Evolutionary conservation across 2,797 vertebrate genomes (phyloP), one percentile per base, ranked within the genome.

Genomic region (Discoglossus pictus): DNA sequence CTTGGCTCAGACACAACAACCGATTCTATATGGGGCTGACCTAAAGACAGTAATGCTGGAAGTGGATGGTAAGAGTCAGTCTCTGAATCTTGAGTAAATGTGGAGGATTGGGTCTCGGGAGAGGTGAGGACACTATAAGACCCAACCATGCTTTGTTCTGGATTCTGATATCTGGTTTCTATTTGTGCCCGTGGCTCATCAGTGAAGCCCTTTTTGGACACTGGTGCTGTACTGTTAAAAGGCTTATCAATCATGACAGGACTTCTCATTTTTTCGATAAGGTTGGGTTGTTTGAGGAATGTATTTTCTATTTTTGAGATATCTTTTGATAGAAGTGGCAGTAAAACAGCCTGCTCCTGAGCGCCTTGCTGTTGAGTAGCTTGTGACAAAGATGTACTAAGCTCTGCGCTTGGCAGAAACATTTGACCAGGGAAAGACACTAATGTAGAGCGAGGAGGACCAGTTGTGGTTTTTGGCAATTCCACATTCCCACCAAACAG

Each of bases 41-140:
- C 36, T 17, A 42, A 47, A 18, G 34, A 46, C 12, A 77, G 71
- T 25, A 54, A 23, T 18, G 76, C 62, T 18, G 65, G 0, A 15
- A 74, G 68, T 4, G 0, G 24, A 27, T 64, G 11, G 38, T 50
- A 71, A 11, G 24, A 50, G 4, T 34, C 44, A 2, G 68, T 63
- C 1, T 36, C 62, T 18, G 68, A 23, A 23, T 64, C 61, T 10
- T 27, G 61, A 21, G 52, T 71, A 11, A 61, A 71, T 6, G 8
- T 4, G 9, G 52, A 64, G 17, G 68, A 71, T 20, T 56, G 51
- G 2, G 34, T 70, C 40, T 70, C 67, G 16, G 18, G 35, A 15
- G 17, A 15, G 1, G 27, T n/a, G 4, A 21, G 1, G 10, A 15
- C 13, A 48, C 47, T 7, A 3, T 15, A 16, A 7, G 51, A 8